Base-by-base conservation (phyloP, 2,888 invertebrate species). In the Sturmia bella region DNA sequence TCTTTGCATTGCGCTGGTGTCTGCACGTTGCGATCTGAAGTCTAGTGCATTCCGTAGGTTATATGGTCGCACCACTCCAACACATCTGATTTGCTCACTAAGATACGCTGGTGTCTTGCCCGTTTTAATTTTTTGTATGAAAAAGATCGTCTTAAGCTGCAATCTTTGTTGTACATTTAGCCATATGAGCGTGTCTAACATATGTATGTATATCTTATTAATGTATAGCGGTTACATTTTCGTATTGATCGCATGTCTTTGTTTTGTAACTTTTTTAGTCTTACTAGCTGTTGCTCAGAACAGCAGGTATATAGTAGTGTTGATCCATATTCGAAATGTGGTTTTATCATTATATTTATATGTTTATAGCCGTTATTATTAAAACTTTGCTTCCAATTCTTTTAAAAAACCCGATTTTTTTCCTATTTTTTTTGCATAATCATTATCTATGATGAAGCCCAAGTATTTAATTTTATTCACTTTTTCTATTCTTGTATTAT, bases 291-390 rank as follows among this genome's bases (percentile, higher is more conserved):
- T 50, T 19, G 11, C 11, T 50, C 21, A 1, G 50, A 19, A 50
- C 17, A 50, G 50, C 17, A 50, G 17, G 19, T 50, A 50, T 50
- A 50, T 27, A 6, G 27, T 4, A 27, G 3, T 27, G 6, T 50
- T 11, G 12, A 19, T 21, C 50, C 19, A 50, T 11, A 50, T 50
- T 50, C 50, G 12, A 50, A 50, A 21, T 50, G 50, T 50, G 50
- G 50, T 21, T 50, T 50, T 21, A 50, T 50, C 11, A 19, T 50
- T n/a, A n/a, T n/a, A 43, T 43, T 43, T n/a, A 43, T 43, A n/a
- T n/a, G n/a, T 43, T n/a, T n/a, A n/a, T 2, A 13, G 13, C n/a
- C n/a, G n/a, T n/a, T n/a, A n/a, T n/a, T n/a, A n/a, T n/a, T n/a
- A n/a, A n/a, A n/a, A n/a, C n/a, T n/a, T n/a, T n/a, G n/a, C n/a